Evolutionary conservation across 2,113 vertebrate genomes (phyloP), one percentile per base, ranked within the genome.

Genomic region (Dipodomys merriami): DNA sequence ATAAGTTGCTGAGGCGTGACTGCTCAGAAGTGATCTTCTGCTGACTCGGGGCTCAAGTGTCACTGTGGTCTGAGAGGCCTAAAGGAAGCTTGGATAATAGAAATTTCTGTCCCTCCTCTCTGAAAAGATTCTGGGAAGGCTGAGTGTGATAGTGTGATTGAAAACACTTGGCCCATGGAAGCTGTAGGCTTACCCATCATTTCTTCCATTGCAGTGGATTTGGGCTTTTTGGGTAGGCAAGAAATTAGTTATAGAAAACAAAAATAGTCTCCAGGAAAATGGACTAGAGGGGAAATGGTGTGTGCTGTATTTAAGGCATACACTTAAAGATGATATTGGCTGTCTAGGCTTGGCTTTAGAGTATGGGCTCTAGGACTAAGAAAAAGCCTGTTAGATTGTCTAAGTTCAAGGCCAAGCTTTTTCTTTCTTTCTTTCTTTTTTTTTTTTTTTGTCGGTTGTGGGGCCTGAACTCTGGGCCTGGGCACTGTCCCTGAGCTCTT

Each of bases 91-190:
- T 23, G 7, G 83, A 73, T 92, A 80, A 83, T 92, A 1, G 10
- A 93, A 86, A 88, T 83, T 83, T 92, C 80, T 83, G 76, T 25
- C 10, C 65, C 4, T 57, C 62, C 73, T 90, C 67, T 3, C 0
- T 88, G 91, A 91, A 92, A 80, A 96, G 72, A 68, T 67, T n/a
- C 44, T 62, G 12, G 67, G 79, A 86, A 44, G 11, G 46, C 44
- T 15, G n/a, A 90, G 53, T 83, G 30, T 27, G 7, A n/a, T 35
- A 20, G 49, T 79, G 27, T 72, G 88, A 67, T 7, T 80, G 79
- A 85, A 90, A 90, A 78, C 27, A 68, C 20, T 86, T 72, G 62
- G 60, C 65, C 76, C 8, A 1, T 27, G 39, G 57, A 53, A 35
- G 20, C 1, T 20, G 46, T 18, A 60, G 49, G 82, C 72, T 74